phyloP scores from a whole-genome alignment of 2,888 invertebrate genomes.

The Chloroclysta siterata region DNA sequence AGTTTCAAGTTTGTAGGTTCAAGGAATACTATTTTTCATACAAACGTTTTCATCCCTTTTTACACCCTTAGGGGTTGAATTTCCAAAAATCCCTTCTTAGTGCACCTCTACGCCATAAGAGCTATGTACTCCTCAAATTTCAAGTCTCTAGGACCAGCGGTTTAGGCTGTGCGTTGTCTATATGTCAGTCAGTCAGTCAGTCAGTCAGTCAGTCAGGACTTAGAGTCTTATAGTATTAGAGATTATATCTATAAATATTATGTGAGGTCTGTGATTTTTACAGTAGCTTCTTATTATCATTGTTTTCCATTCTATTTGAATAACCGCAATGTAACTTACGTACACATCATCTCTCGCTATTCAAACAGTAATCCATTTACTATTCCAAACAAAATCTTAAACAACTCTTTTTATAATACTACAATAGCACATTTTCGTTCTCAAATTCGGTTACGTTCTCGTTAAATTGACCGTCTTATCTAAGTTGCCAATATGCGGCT shows the following conservation, averaged over 20 bases:
- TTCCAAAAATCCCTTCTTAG: too few relatives aligned
- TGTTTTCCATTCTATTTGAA: slow-evolving; percentile 33
- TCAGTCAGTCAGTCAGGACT: too few relatives aligned
- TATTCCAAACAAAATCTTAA: neutral
- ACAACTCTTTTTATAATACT: neutral
- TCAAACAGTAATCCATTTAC: neutral
- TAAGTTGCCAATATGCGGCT: slow-evolving; percentile 31
- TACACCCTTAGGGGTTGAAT: too few relatives aligned
- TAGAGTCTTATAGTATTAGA: too few relatives aligned
- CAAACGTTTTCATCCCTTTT: too few relatives aligned
- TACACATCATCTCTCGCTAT: slow-evolving; percentile 14
- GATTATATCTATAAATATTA: slow-evolving; percentile 38
- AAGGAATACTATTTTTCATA: too few relatives aligned
- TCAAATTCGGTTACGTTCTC: neutral
- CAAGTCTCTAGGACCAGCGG: too few relatives aligned
- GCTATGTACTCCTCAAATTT: too few relatives aligned
- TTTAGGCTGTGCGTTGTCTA: too few relatives aligned
- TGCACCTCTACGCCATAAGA: too few relatives aligned
- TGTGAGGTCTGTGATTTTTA: slow-evolving; percentile 29
- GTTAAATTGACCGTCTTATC: slow-evolving; percentile 28
- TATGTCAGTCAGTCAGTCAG: too few relatives aligned
- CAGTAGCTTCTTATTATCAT: slow-evolving; percentile 33
- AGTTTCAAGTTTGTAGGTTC: too few relatives aligned
- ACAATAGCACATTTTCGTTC: neutral
- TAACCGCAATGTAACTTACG: slow-evolving; percentile 19